Evolutionary conservation across 2,888 invertebrate species (phyloP).

Genomic region (Drosophila pseudotalamancana): DNA sequence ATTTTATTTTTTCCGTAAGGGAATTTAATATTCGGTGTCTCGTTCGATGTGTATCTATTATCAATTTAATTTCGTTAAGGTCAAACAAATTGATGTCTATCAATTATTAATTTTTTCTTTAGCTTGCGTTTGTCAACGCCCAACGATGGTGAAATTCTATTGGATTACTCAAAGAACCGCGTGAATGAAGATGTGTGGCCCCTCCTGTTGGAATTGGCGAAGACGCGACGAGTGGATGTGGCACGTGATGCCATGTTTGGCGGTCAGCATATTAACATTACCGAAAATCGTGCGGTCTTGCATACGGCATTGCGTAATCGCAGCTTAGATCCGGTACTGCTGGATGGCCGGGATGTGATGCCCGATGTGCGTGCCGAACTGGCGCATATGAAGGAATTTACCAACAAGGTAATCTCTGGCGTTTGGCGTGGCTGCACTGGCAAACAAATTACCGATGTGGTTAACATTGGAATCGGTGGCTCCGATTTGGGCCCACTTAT

Average conservation of each 20-base stretch:
- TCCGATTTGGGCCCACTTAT: conserved; percentile 99
- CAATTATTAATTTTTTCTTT: conserved; percentile 40
- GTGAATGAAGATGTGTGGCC: conserved; percentile 91
- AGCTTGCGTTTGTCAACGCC: conserved; percentile 92
- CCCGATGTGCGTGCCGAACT: conserved; percentile 96
- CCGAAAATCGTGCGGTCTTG: conserved; percentile 97
- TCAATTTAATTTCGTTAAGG: conserved; percentile 40
- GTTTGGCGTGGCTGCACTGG: conserved; percentile 94
- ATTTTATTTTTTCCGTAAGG: conserved; percentile 10
- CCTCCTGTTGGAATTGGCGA: conserved; percentile 92
- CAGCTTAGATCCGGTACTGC: conserved; percentile 87
- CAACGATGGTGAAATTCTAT: conserved; percentile 93
- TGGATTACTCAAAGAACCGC: conserved; percentile 99
- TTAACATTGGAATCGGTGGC: conserved; percentile 99
- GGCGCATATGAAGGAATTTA: conserved; percentile 97
- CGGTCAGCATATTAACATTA: conserved; percentile 98
- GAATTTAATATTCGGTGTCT: background rate
- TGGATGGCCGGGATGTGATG: conserved; percentile 95
- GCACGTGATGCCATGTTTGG: conserved; percentile 95
- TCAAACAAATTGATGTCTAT: conserved; percentile 49
- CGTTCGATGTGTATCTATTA: conserved; percentile 2
- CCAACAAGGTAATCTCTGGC: conserved; percentile 89
- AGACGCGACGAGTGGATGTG: conserved; percentile 91
- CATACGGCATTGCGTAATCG: conserved; percentile 97
- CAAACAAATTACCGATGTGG: conserved; percentile 97